Percentiles rank a stretch among this genome's conserved stretches.
phyloP scores from a whole-genome alignment of 2,797 vertebrate genomes.

The Argyrosomus regius region DNA sequence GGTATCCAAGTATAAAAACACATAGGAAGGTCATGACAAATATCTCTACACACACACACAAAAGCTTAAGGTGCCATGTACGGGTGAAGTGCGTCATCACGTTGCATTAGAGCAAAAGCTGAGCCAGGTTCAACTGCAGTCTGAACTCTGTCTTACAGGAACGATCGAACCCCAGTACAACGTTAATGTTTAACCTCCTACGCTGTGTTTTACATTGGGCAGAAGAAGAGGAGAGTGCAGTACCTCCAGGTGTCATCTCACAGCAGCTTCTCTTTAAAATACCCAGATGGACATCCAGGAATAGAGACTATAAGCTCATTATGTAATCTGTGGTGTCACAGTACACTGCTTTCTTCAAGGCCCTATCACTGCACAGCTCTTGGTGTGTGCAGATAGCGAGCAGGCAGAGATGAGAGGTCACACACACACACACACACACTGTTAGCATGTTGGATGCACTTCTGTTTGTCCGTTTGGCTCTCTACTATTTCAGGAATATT shows the following conservation, averaged over 20 bases:
- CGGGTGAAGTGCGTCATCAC: too few species aligned
- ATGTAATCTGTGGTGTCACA: conserved; percentile 49
- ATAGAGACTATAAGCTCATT: conserved; percentile 66
- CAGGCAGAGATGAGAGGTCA: conserved; percentile 8
- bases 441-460: too few species aligned
- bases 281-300: conserved; percentile 42
- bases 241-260: neutral
- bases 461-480: neutral
- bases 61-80: too few species aligned
- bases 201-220: neutral
- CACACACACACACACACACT: neutral
- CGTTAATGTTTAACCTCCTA: neutral
- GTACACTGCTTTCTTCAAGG: conserved; percentile 1
- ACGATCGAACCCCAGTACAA: too few species aligned
- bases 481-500: neutral
- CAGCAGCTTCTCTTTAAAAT: conserved; percentile 24
- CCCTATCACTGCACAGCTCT: neutral
- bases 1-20: too few species aligned
- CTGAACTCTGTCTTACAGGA: neutral
- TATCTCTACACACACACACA: too few species aligned
- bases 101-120: too few species aligned
- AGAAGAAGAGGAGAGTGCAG: neutral
- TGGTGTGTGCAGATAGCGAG: neutral
- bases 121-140: too few species aligned
- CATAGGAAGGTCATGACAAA: too few species aligned